Conservation (phyloP, 2,888 invertebrate genomes). For the Athetis lepigone region DNA sequence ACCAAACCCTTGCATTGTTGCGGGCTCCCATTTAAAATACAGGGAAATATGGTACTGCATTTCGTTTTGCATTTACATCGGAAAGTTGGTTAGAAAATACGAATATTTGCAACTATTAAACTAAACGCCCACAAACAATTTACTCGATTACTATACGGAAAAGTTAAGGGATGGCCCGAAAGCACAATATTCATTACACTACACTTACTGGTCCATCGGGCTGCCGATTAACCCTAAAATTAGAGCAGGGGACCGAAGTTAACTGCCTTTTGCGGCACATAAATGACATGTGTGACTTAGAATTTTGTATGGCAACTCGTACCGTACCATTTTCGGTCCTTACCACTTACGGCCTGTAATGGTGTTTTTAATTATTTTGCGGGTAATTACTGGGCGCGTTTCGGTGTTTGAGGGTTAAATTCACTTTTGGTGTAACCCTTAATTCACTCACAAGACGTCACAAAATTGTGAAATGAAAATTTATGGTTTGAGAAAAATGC, state of each 20-base stretch:
- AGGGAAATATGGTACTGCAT: conserved; percentile 23
- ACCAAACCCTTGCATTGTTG: conserved; percentile 48
- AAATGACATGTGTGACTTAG: conserved; percentile 79
- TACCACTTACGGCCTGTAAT: conserved; percentile 62
- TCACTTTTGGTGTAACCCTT: conserved; percentile 31
- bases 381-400: conserved; percentile 61
- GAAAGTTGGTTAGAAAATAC: conserved; percentile 3
- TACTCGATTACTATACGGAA: conserved; percentile 50
- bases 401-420: conserved; percentile 57
- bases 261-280: conserved; percentile 81
- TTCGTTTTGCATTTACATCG: conserved; percentile 21
- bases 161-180: conserved; percentile 69
- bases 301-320: conserved; percentile 61
- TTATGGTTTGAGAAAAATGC: neutral
- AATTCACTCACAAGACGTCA: conserved; percentile 12
- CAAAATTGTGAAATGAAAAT: neutral
- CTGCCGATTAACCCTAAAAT: conserved; percentile 85
- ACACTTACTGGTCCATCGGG: conserved; percentile 79
- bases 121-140: conserved; percentile 29
- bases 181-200: conserved; percentile 83
- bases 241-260: conserved; percentile 77
- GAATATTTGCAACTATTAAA: conserved; percentile 19
- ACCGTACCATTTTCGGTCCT: conserved; percentile 49
- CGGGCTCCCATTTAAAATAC: conserved; percentile 38
- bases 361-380: conserved; percentile 70